Percentiles rank a stretch among this genome's conserved stretches.
phyloP scores from a whole-genome alignment of 2,888 invertebrate genomes.

The Sacculina carcini region DNA sequence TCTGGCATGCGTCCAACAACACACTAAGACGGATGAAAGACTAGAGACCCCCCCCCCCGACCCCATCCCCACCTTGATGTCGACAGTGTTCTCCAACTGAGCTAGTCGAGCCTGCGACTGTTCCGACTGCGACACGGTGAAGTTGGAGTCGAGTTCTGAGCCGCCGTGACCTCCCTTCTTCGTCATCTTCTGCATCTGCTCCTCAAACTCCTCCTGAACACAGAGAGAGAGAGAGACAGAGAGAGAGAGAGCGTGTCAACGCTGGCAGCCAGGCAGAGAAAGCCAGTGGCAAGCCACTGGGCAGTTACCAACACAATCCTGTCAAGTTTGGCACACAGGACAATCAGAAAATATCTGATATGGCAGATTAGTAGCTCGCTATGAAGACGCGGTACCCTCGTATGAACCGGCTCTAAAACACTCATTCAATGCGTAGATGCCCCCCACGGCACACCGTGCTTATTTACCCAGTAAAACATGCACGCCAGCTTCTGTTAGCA shows the following conservation, averaged over 20 bases:
- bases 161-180: conserved; percentile 69
- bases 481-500: too few species aligned
- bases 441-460: too few species aligned
- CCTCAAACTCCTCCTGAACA: conserved; percentile 66
- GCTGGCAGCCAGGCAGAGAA: too few species aligned
- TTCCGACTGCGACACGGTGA: conserved; percentile 65
- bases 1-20: not conserved
- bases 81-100: conserved; percentile 70
- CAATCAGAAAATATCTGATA: too few species aligned
- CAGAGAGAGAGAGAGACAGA: conserved; percentile 12
- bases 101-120: conserved; percentile 36
- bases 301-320: not conserved
- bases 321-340: too few species aligned
- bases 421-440: too few species aligned
- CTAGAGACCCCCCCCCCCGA: not conserved
- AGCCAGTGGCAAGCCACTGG: too few species aligned
- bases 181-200: conserved; percentile 54
- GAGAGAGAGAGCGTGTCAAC: too few species aligned
- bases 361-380: too few species aligned
- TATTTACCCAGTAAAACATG: too few species aligned
- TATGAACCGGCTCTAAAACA: too few species aligned
- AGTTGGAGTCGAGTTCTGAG: conserved; percentile 71
- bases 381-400: too few species aligned
- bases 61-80: conserved; percentile 52
- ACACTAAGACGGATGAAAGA: not conserved